Conservation (phyloP, 2,888 invertebrate genomes). For the Clunio marinus region DNA sequence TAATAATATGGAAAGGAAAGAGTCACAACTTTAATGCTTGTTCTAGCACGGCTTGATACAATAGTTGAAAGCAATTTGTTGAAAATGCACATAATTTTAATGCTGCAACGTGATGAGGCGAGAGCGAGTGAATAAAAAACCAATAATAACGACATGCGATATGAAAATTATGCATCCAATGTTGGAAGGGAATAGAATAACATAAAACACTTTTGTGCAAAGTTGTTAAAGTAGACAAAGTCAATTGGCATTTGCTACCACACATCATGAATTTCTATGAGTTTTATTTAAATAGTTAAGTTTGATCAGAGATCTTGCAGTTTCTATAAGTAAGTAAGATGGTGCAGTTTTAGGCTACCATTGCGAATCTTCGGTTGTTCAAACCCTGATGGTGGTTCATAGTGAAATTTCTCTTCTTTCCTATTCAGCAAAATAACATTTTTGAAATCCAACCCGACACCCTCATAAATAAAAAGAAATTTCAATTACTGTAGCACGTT, state of each 20-base stretch:
- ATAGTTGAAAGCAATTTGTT: conserved; percentile 27
- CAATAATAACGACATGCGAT: conserved; percentile 34
- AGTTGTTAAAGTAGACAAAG: neutral
- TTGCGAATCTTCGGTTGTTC: too few relatives aligned
- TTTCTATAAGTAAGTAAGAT: too few relatives aligned
- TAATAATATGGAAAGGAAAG: too few relatives aligned
- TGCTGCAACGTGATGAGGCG: conserved; percentile 7
- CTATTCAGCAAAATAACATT: too few relatives aligned
- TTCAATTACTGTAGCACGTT: conserved; percentile 76
- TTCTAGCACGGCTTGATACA: conserved; percentile 20
- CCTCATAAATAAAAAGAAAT: too few relatives aligned
- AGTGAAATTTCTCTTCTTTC: too few relatives aligned
- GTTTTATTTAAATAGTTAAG: neutral
- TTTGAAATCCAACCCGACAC: too few relatives aligned
- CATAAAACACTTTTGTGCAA: neutral
- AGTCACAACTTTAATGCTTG: neutral
- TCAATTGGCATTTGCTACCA: conserved; percentile 27
- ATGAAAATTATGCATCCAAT: conserved; percentile 30
- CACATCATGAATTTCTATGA: conserved; percentile 38
- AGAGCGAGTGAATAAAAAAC: conserved; percentile 11
- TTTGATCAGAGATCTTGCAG: conserved; percentile 14
- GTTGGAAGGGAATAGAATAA: neutral
- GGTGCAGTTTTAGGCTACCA: too few relatives aligned
- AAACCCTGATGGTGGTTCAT: too few relatives aligned
- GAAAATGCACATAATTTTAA: conserved; percentile 23